Evolutionary conservation across 2,888 invertebrate genomes (phyloP).

Genomic region (Arctia plantaginis): DNA sequence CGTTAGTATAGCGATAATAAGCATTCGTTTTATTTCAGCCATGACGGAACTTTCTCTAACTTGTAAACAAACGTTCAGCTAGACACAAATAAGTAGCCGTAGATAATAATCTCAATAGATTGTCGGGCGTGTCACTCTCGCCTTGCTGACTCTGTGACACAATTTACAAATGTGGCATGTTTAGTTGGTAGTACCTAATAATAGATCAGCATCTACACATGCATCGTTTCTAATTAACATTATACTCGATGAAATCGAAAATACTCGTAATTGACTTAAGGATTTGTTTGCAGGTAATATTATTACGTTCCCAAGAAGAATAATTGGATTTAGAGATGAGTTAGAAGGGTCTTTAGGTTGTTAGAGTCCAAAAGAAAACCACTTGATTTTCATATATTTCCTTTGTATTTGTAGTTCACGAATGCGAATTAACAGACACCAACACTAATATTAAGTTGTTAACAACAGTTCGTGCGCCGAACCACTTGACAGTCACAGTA

Average conservation of each 20-base stretch:
- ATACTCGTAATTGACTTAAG: not conserved
- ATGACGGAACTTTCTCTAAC: not conserved
- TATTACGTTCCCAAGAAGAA: no score
- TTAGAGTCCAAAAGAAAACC: no score
- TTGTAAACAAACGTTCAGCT: not conserved
- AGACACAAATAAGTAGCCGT: not conserved
- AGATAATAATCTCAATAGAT: not conserved
- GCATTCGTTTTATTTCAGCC: not conserved
- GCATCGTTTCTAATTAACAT: not conserved
- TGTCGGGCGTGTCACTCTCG: not conserved
- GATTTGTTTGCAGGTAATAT: no score
- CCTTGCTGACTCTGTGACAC: not conserved
- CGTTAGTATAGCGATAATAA: not conserved
- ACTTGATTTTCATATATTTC: no score
- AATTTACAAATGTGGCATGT: not conserved
- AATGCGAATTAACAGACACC: no score
- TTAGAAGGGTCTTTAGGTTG: no score
- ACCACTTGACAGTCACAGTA: no score
- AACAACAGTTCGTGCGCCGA: no score
- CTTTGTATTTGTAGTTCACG: no score
- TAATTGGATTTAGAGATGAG: no score
- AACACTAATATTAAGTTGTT: no score
- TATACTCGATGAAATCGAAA: not conserved
- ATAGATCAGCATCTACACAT: not conserved
- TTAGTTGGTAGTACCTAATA: not conserved